Percentiles rank a stretch among this genome's conserved stretches.
Evolutionary conservation across 2,888 invertebrate genomes (phyloP).

Genomic region (Eristalis pertinax): DNA sequence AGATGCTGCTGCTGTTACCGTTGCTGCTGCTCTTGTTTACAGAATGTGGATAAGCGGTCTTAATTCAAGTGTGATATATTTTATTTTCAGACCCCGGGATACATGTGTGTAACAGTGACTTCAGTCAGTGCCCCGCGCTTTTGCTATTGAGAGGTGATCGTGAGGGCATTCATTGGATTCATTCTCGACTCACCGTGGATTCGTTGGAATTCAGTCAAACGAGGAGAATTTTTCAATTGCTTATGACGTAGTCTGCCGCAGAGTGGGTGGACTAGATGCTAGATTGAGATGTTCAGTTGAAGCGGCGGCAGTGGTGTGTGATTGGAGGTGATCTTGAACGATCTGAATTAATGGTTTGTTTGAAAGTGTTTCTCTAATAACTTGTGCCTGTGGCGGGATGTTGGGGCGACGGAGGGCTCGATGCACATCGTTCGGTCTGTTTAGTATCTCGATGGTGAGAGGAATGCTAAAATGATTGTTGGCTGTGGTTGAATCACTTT

Average conservation of each 20-base stretch:
- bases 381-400: not conserved
- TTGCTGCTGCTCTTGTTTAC: slow-evolving; percentile 58
- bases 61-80: slow-evolving; percentile 59
- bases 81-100: slow-evolving; percentile 8
- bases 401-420: not conserved
- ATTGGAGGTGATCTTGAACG: slow-evolving; percentile 25
- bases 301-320: not conserved
- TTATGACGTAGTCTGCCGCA: slow-evolving; percentile 52
- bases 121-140: not conserved
- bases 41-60: slow-evolving; percentile 49
- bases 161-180: slow-evolving; percentile 14
- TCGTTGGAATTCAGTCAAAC: slow-evolving; percentile 40
- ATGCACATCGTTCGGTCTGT: slow-evolving; percentile 2
- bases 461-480: not conserved
- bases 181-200: slow-evolving; percentile 5
- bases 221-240: slow-evolving; percentile 28
- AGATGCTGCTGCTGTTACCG: not conserved
- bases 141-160: not conserved
- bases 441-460: not conserved
- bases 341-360: slow-evolving; percentile 44
- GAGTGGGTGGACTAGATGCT: slow-evolving; percentile 33
- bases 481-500: not conserved
- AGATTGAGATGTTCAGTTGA: slow-evolving; percentile 19
- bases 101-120: not conserved
- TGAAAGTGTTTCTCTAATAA: slow-evolving; percentile 10